Evolutionary conservation across 2,888 invertebrate genomes (phyloP), one percentile per base, ranked within the genome.

Genomic region (Ornithoptera priamus): DNA sequence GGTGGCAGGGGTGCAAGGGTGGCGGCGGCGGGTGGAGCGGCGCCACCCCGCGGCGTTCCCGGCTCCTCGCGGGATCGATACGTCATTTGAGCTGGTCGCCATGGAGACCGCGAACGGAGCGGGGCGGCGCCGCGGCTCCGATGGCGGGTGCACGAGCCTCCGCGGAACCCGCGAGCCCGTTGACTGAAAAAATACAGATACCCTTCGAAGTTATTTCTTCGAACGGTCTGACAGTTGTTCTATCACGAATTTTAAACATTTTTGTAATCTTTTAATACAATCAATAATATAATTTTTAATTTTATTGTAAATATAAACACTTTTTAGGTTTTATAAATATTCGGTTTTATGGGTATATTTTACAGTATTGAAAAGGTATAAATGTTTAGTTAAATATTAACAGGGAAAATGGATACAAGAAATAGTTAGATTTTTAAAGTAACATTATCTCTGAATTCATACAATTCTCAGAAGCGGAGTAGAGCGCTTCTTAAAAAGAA

Each of bases 11-110:
- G 88, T 85, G 85, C 83, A 78, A 81, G 87, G 86, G 85, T 79
- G 81, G 81, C 82, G 76, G 83, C 84, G 85, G 85, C 88, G 87
- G 89, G 90, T 86, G 89, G 88, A 88, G 90, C 84, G 89, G 89
- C 87, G 87, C 89, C 90, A 87, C 89, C 89, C 90, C 88, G 85
- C 85, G 79, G 78, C 78, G 72, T 81, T 82, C 87, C 83, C 77
- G 75, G 84, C 88, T 85, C 89, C 87, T 77, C 89, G 90, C 88
- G 90, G 92, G 92, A 92, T 92, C 92, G 91, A 92, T 92, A 92
- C 92, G 92, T 92, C 92, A 92, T 92, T 92, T 90, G 91, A 92
- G 92, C 90, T 85, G 92, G 93, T 93, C 89, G 89, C 92, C 92
- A 92, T 93, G 92, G 92, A 91, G 87, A 93, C 93, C 92, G 92